These are phyloP conservation scores for Periophthalmus magnuspinnatus DNA, from an alignment of 2,797 vertebrate genomes.

Conservation along the genomic window DNA sequence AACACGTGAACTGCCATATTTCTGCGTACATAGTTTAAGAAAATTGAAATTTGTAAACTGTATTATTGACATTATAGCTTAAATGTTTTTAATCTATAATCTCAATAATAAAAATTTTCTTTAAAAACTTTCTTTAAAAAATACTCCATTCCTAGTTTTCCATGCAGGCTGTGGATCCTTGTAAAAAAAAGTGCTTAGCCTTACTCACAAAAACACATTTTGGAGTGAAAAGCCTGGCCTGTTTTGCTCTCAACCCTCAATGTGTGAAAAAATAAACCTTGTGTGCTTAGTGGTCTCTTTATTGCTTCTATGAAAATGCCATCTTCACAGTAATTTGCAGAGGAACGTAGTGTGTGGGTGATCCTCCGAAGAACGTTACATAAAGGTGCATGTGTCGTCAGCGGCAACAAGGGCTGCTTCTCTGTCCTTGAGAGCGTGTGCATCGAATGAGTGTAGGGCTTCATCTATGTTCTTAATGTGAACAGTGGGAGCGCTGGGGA, in stretches of 20 bases:
- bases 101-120: not conserved
- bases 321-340: slow-evolving; percentile 39
- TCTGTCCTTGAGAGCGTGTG: slow-evolving; percentile 11
- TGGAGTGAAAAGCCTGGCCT: not conserved
- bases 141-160: not conserved
- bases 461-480: slow-evolving; percentile 12
- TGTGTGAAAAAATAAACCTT: slow-evolving; percentile 27
- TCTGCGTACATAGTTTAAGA: too few species aligned
- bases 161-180: not conserved
- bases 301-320: slow-evolving; percentile 49
- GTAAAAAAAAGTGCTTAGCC: slow-evolving; percentile 2
- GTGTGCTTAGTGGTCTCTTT: slow-evolving; percentile 40
- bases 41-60: not conserved
- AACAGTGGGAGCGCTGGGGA: slow-evolving; percentile 1
- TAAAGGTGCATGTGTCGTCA: slow-evolving; percentile 34
- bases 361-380: slow-evolving; percentile 30
- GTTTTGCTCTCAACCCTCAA: slow-evolving; percentile 14
- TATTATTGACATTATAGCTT: not conserved
- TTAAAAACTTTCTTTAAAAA: not conserved
- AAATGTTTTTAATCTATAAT: not conserved
- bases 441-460: not conserved
- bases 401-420: slow-evolving; percentile 17
- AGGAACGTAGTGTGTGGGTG: slow-evolving; percentile 30
- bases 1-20: not conserved
- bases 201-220: slow-evolving; percentile 21